A percentile compares a stretch with the other conserved stretches of the same genome.
Conservation (phyloP, 2,888 invertebrate species). For the Atrina japonica region DNA sequence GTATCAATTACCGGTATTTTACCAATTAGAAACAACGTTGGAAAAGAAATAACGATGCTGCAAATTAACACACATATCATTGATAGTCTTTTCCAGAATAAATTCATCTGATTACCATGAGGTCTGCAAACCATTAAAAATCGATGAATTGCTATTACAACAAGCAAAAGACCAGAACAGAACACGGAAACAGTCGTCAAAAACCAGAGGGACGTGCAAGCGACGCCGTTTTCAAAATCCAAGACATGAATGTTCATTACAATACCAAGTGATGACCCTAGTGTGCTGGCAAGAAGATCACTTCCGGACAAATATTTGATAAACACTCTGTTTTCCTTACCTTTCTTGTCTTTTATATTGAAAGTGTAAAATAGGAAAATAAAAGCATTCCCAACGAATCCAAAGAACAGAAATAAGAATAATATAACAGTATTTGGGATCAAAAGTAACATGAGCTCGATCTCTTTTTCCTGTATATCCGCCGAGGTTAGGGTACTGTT, state of each 20-base stretch:
- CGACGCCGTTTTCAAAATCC: background rate
- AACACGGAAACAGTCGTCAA: conserved; percentile 9
- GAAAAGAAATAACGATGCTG: too few relatives aligned
- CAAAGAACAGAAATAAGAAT: too few relatives aligned
- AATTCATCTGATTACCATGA: background rate
- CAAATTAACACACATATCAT: background rate
- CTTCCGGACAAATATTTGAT: background rate
- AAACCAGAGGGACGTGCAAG: conserved; percentile 9
- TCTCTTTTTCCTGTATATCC: too few relatives aligned
- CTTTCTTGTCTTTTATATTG: too few relatives aligned
- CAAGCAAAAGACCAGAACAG: background rate
- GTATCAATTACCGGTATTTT: too few relatives aligned
- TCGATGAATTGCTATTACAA: conserved; percentile 7
- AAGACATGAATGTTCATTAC: conserved; percentile 2
- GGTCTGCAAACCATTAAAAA: conserved; percentile 11
- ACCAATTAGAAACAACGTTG: too few relatives aligned
- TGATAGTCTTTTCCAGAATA: background rate
- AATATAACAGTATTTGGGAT: too few relatives aligned
- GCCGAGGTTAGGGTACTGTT: too few relatives aligned
- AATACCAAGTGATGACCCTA: conserved; percentile 9
- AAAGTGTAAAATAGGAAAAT: too few relatives aligned
- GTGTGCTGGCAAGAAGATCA: conserved; percentile 1
- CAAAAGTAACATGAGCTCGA: too few relatives aligned
- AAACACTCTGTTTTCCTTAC: background rate
- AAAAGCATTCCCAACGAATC: too few relatives aligned